Percentiles rank a stretch among this genome's conserved stretches.
Evolutionary conservation across 2,113 vertebrate genomes (phyloP).

Genomic region (Miniopterus natalensis): DNA sequence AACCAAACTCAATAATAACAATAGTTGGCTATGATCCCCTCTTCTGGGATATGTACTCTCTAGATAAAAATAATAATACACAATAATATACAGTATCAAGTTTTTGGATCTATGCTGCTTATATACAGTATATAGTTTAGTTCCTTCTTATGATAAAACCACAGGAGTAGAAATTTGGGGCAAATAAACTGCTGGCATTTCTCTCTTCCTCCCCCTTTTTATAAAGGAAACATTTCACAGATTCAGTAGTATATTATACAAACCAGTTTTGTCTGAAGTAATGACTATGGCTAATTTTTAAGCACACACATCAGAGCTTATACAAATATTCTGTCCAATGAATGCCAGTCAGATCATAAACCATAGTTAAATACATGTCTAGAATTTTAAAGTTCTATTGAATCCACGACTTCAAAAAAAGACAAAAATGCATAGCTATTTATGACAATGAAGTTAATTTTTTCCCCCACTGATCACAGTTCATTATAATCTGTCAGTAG

Average conservation of each 20-base stretch:
- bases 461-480: no score
- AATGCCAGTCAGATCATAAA: slow-evolving; percentile 4
- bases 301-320: not conserved
- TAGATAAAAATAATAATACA: not conserved
- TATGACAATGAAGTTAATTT: not conserved
- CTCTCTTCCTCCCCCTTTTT: not conserved
- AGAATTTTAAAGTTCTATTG: not conserved
- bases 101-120: not conserved
- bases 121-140: not conserved
- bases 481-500: no score
- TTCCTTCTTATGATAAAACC: not conserved
- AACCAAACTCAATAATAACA: not conserved
- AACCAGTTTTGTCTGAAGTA: not conserved
- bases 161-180: slow-evolving; percentile 15
- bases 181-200: slow-evolving; percentile 11
- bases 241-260: not conserved
- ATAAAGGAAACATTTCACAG: not conserved
- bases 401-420: slow-evolving; percentile 55
- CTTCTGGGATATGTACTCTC: not conserved
- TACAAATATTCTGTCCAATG: not conserved
- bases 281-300: not conserved
- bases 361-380: not conserved
- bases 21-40: not conserved
- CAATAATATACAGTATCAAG: not conserved
- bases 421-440: slow-evolving; percentile 19